Conservation (phyloP, 2,113 vertebrate genomes). For the Patagioenas fasciata region DNA sequence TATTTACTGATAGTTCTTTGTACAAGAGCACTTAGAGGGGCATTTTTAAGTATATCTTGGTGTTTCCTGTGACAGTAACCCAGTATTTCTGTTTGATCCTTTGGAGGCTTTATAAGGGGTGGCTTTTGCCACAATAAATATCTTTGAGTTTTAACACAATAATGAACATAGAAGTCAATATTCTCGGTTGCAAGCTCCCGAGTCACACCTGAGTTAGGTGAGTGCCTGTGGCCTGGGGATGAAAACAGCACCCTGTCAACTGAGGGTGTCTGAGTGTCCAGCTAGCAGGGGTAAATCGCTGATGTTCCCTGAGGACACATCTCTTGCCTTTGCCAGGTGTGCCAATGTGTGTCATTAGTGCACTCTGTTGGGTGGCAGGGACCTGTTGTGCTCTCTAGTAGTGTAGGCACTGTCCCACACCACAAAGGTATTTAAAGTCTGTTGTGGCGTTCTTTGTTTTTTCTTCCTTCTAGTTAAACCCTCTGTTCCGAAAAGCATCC, state of each 20-base stretch:
- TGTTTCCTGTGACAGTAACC: neutral
- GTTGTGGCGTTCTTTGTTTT: neutral
- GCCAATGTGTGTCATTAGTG: neutral
- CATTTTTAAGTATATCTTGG: neutral
- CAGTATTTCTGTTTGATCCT: neutral
- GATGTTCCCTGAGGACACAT: neutral
- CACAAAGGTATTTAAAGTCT: neutral
- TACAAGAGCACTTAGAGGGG: neutral
- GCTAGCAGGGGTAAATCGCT: neutral
- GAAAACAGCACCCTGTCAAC: neutral
- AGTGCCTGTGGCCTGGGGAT: neutral
- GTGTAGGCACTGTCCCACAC: neutral
- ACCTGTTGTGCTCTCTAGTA: neutral
- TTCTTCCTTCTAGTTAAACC: conserved; percentile 47
- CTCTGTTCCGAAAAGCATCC: neutral
- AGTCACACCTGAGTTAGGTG: neutral
- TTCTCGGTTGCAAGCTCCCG: neutral
- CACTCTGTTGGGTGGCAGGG: neutral
- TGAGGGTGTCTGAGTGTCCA: neutral
- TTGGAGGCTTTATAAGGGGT: neutral
- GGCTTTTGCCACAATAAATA: neutral
- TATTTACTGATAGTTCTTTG: conserved; percentile 1
- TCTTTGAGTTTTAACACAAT: neutral
- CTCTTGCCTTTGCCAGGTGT: neutral
- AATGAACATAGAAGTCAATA: neutral